Conservation (phyloP, 2,113 vertebrate species). For the Romanogobio albipinnatus region DNA sequence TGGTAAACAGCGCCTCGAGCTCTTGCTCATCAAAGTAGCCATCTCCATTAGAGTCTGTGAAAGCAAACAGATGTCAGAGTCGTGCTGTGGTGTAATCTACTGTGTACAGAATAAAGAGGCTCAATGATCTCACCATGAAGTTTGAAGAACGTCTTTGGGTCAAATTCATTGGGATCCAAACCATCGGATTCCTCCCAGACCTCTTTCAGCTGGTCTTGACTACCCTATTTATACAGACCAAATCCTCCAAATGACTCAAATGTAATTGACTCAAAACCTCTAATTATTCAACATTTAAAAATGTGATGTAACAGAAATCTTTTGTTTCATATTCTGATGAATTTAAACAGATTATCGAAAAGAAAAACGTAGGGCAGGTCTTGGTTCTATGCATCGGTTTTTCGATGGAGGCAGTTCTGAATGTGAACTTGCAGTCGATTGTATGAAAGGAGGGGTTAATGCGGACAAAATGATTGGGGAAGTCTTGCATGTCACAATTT, state of each 20-base stretch:
- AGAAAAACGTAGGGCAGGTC: neutral
- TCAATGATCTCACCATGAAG: constrained; percentile 84
- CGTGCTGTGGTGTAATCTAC: neutral
- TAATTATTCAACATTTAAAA: neutral
- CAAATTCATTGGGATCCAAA: constrained; percentile 89
- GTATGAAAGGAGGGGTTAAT: neutral
- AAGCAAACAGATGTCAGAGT: constrained; percentile 18
- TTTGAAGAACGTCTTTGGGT: constrained; percentile 95
- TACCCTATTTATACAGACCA: constrained; percentile 78
- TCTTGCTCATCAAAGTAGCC: constrained; percentile 91
- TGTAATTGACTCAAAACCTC: neutral
- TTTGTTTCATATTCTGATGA: neutral
- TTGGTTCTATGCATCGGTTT: neutral
- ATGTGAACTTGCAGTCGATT: neutral
- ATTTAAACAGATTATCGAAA: neutral
- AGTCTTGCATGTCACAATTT: no score
- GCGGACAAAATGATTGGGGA: neutral
- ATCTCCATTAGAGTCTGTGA: constrained; percentile 89
- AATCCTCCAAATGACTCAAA: neutral
- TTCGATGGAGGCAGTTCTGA: neutral
- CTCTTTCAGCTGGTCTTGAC: constrained; percentile 93
- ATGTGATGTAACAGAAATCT: neutral
- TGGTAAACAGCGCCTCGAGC: constrained; percentile 92
- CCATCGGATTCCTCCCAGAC: constrained; percentile 93
- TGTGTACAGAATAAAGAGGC: neutral